Conservation (phyloP, 2,888 invertebrate genomes). For the Apodemia duryi region DNA sequence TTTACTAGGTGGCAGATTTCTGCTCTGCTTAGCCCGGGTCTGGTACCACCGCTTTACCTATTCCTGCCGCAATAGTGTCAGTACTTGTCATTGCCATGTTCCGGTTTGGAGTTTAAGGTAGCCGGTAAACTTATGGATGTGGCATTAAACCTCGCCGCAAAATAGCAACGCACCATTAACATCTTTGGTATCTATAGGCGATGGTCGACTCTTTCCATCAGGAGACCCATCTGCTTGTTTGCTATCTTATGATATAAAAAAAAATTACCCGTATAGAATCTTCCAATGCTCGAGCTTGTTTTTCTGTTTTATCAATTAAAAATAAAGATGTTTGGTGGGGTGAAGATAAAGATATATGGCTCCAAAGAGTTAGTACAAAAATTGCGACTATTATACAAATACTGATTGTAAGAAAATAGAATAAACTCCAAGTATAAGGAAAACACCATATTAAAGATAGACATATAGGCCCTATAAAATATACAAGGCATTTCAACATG, state of each 20-base stretch:
- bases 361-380: slow-evolving; percentile 73
- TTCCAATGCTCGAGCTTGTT: slow-evolving; percentile 80
- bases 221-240: too few species aligned
- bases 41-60: too few species aligned
- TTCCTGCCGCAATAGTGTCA: too few species aligned
- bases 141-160: too few species aligned
- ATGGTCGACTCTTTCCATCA: too few species aligned
- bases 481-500: slow-evolving; percentile 53
- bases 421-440: slow-evolving; percentile 50
- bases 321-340: slow-evolving; percentile 81
- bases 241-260: too few species aligned
- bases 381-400: slow-evolving; percentile 46
- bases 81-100: too few species aligned
- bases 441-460: slow-evolving; percentile 54
- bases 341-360: slow-evolving; percentile 82
- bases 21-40: too few species aligned
- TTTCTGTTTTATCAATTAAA: slow-evolving; percentile 78
- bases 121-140: too few species aligned
- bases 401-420: slow-evolving; percentile 51
- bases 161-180: too few species aligned
- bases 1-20: neutral
- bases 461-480: slow-evolving; percentile 46
- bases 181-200: too few species aligned
- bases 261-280: slow-evolving; percentile 79
- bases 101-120: too few species aligned